Evolutionary conservation across 2,113 vertebrate species (phyloP), one percentile per base, ranked within the genome.

Genomic region (Prunella himalayana): DNA sequence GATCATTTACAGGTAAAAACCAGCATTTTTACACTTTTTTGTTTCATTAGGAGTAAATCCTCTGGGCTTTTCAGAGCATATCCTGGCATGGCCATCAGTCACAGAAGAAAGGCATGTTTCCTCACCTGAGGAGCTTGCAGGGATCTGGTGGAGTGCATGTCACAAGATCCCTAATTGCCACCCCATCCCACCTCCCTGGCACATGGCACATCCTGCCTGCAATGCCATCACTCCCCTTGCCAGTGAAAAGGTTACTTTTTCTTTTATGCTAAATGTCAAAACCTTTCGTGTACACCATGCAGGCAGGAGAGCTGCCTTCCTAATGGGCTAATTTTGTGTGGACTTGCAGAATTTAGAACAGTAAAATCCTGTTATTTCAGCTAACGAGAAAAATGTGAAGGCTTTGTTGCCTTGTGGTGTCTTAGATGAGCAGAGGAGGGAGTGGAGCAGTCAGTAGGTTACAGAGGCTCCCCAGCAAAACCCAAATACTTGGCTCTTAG

Each of bases 1-100:
- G 95, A 97, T 98, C 80, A 98, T 99, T 97, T 99, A 99, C 99
- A 99, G 99, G 99, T 99, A 97, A 92, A 33, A 30, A 1, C 17
- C 19, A 8, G 27, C 3, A 2, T 22, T 59, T 90, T 86, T 71
- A 28, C 23, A 2, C 25, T 39, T 41, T 2, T 42, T 54, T 3
- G 20, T 35, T 73, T 70, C 1, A 3, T 47, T 69, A 10, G 56
- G 37, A 56, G 39, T 72, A 53, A 57, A 18, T 39, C 33, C 15
- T 44, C 23, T 21, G 47, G 31, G 21, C 14, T 90, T 68, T 64
- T 57, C 41, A 35, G 68, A 9, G 7, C 25, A 8, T 51, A 2
- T 42, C 27, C 54, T 39, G 30, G 59, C 23, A 2, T 13, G 37
- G 18, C 65, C 20, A 7, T 41, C 18, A 41, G 20, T 15, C 3